Evolutionary conservation across 2,113 vertebrate species (phyloP).

Genomic region (Myodes glareolus): DNA sequence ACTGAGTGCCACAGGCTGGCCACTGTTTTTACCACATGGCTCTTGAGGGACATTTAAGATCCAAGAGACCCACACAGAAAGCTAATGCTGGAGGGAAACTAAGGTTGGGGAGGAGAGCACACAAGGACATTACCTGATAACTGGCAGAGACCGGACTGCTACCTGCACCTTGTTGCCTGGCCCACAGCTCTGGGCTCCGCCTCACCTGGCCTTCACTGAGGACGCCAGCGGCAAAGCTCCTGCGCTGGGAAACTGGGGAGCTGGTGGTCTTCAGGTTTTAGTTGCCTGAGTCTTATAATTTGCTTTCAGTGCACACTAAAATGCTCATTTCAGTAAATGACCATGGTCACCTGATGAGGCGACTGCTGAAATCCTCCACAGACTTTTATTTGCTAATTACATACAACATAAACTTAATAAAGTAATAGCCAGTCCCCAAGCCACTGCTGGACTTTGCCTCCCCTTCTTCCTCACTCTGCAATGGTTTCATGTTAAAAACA

Average conservation of each 20-base stretch:
- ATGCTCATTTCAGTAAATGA: background rate
- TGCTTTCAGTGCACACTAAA: background rate
- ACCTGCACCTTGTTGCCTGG: rapidly evolving
- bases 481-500: background rate
- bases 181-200: background rate
- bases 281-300: background rate
- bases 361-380: slow-evolving; percentile 43
- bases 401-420: background rate
- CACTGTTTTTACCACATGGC: too few species aligned
- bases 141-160: background rate
- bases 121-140: background rate
- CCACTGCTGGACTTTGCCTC: rapidly evolving
- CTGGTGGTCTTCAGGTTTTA: background rate
- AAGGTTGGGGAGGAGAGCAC: background rate
- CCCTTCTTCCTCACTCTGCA: background rate
- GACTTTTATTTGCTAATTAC: slow-evolving; percentile 61
- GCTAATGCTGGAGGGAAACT: background rate
- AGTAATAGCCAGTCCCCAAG: background rate
- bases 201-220: background rate
- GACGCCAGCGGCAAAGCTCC: rapidly evolving
- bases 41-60: background rate
- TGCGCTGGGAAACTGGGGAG: background rate
- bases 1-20: background rate
- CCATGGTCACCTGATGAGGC: background rate
- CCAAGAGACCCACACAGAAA: background rate